These are phyloP conservation scores for Petrocephalus microphthalmus DNA, from an alignment of 2,113 vertebrate species.

Conservation along the genomic window DNA sequence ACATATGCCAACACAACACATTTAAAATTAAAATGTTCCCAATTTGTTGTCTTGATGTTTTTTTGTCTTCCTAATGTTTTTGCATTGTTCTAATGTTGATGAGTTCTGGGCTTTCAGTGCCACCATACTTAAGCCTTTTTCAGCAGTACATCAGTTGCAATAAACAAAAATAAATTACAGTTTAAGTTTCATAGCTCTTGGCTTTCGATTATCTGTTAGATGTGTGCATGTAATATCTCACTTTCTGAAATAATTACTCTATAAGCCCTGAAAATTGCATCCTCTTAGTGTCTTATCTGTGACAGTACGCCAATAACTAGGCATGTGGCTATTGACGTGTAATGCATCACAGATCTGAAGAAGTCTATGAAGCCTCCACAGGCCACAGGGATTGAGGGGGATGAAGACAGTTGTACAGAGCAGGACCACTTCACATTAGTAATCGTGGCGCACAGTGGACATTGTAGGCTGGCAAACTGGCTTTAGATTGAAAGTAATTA, in stretches of 20 bases:
- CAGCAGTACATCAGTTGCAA: not conserved
- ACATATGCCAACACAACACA: not conserved
- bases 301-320: not conserved
- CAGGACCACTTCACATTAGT: not conserved
- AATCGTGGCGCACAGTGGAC: no score
- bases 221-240: not conserved
- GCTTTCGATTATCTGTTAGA: not conserved
- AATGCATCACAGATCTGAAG: not conserved
- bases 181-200: slow-evolving; percentile 3
- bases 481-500: not conserved
- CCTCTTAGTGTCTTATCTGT: not conserved
- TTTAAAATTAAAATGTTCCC: not conserved
- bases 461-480: not conserved
- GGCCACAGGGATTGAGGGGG: not conserved
- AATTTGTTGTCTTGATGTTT: not conserved
- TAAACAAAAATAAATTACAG: slow-evolving; percentile 17
- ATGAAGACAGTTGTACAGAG: not conserved
- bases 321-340: not conserved
- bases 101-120: not conserved
- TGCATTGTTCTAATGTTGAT: not conserved
- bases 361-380: not conserved
- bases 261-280: not conserved
- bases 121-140: not conserved
- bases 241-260: not conserved
- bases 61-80: not conserved